Evolutionary conservation across 2,888 invertebrate genomes (phyloP).

Genomic region (Antheraea yamamai): DNA sequence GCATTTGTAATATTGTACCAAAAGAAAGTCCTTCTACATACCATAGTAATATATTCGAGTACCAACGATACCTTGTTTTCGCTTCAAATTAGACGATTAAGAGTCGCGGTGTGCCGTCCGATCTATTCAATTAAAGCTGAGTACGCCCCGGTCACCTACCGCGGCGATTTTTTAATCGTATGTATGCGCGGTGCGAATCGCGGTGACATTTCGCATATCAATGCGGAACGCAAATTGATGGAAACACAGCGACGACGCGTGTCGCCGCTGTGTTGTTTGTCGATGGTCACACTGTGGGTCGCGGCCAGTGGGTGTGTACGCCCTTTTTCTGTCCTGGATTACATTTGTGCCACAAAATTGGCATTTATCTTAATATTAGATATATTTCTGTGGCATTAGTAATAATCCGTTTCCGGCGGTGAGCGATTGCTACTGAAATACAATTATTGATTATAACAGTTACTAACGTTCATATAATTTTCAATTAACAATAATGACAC

Average conservation of each 20-base stretch:
- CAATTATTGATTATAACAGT: too few relatives aligned
- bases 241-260: constrained; percentile 59
- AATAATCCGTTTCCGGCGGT: too few relatives aligned
- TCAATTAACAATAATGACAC: too few relatives aligned
- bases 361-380: too few relatives aligned
- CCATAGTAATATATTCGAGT: constrained; percentile 74
- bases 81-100: constrained; percentile 81
- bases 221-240: constrained; percentile 73
- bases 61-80: constrained; percentile 72
- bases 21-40: constrained; percentile 78
- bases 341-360: not conserved
- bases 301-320: not conserved
- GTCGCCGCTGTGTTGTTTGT: constrained; percentile 5
- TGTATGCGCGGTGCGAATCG: constrained; percentile 78
- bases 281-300: not conserved
- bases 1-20: constrained; percentile 68
- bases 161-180: constrained; percentile 79
- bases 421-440: too few relatives aligned
- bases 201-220: constrained; percentile 77
- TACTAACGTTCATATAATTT: too few relatives aligned
- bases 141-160: constrained; percentile 76
- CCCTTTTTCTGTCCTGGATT: not conserved
- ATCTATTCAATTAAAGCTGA: constrained; percentile 80
- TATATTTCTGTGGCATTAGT: too few relatives aligned
- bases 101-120: constrained; percentile 69